phyloP scores from a whole-genome alignment of 2,113 vertebrate species.

The Hemibagrus wyckioides region DNA sequence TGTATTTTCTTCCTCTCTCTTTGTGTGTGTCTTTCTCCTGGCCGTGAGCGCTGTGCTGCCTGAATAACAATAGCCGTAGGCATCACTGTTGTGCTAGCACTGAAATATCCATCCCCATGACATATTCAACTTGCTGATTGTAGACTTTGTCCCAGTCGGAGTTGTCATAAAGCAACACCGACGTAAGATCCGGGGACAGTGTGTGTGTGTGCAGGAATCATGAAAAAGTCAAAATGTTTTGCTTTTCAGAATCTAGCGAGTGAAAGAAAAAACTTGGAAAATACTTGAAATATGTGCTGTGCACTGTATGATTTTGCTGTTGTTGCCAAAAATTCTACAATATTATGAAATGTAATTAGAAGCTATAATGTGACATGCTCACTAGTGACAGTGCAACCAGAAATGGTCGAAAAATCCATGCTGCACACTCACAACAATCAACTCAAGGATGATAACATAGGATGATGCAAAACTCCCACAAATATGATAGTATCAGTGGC shows the following conservation, averaged over 20 bases:
- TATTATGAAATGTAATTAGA: not conserved
- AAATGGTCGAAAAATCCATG: too few species aligned
- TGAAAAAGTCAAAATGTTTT: not conserved
- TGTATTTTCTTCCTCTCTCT: slow-evolving; percentile 48
- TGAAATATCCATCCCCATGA: slow-evolving; percentile 50
- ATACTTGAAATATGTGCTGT: not conserved
- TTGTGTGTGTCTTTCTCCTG: slow-evolving; percentile 40
- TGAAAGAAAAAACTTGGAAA: not conserved
- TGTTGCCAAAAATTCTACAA: not conserved
- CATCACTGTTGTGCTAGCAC: slow-evolving; percentile 20
- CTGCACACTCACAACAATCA: not conserved
- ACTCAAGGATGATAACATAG: not conserved
- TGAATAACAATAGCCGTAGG: slow-evolving; percentile 42
- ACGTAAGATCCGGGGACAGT: not conserved
- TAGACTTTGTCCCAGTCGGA: not conserved
- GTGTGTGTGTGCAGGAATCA: not conserved
- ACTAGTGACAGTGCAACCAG: not conserved
- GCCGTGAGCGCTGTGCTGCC: slow-evolving; percentile 14
- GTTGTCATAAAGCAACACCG: not conserved
- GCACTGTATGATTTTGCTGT: not conserved
- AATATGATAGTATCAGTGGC: not conserved
- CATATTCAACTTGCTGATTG: slow-evolving; percentile 35
- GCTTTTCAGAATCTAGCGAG: not conserved
- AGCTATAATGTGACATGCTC: not conserved
- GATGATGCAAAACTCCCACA: not conserved